Evolutionary conservation across 1,140 invertebrate species (phyloP).

Genomic region (Hyles euphorbiae): DNA sequence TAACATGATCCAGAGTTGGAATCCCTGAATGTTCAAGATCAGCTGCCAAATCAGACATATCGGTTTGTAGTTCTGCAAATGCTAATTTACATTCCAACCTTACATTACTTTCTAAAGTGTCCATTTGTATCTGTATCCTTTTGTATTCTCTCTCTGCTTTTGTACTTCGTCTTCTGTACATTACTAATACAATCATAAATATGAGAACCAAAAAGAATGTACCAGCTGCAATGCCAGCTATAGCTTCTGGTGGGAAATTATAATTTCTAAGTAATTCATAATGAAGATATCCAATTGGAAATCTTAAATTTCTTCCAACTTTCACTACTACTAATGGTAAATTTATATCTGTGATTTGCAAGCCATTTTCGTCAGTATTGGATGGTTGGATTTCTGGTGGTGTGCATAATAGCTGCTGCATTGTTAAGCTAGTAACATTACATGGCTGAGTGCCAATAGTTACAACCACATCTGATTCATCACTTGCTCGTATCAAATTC

Average conservation of each 20-base stretch:
- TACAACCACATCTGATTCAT: slow-evolving; percentile 95
- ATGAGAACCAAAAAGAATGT: slow-evolving; percentile 89
- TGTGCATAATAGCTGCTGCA: slow-evolving; percentile 91
- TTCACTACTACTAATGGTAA: slow-evolving; percentile 92
- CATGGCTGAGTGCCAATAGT: slow-evolving; percentile 92
- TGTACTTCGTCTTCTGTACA: slow-evolving; percentile 94
- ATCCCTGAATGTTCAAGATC: slow-evolving; percentile 97
- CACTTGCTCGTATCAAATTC: slow-evolving; percentile 92
- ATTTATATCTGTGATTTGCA: slow-evolving; percentile 81
- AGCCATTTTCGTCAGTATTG: slow-evolving; percentile 90
- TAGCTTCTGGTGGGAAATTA: slow-evolving; percentile 90
- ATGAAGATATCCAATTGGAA: slow-evolving; percentile 90
- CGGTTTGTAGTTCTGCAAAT: slow-evolving; percentile 99
- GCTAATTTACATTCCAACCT: slow-evolving; percentile 98
- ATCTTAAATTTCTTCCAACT: slow-evolving; percentile 90
- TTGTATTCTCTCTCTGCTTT: slow-evolving; percentile 97
- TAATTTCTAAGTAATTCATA: slow-evolving; percentile 92
- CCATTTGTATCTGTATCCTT: slow-evolving; percentile 99
- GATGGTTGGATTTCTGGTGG: slow-evolving; percentile 91
- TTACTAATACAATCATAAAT: slow-evolving; percentile 89
- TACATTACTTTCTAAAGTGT: slow-evolving; percentile 98
- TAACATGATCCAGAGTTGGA: slow-evolving; percentile 95
- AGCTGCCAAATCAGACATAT: slow-evolving; percentile 98
- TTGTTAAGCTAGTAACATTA: slow-evolving; percentile 94
- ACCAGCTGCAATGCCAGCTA: slow-evolving; percentile 89